Base-by-base conservation (phyloP, 2,113 vertebrate genomes). In the Dermatemys mawii region DNA sequence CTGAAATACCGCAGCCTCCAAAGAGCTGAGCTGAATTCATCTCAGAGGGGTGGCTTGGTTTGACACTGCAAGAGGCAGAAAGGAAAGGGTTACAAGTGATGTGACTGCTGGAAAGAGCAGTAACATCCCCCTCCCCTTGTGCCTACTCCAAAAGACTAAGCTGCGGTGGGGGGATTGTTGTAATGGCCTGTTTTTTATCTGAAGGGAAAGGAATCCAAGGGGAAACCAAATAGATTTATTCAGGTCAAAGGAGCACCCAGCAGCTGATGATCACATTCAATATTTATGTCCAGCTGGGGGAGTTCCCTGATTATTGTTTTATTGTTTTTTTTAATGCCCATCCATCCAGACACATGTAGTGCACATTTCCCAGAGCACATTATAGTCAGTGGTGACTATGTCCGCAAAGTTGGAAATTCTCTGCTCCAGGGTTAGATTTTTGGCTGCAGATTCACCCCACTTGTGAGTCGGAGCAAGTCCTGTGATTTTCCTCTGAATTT, bases 271-370 rank as follows among this genome's bases (percentile, higher is more conserved):
- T 38, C 78, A 32, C 49, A 86, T 81, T 95, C 94, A 95, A 90
- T 94, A 92, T 94, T 95, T 89, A 94, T 90, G 78, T 54, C 80
- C 92, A 90, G 89, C 92, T 95, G 89, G 87, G 83, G 78, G 48
- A 84, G 87, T 92, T 76, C 78, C 81, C 0, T 1, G 81, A 82
- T 86, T 90, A 35, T 44, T 67, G 24, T 4, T 21, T 19, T 19
- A 2, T 63, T 54, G 11, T 14, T 35, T 21, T 44, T 84, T 93
- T 87, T 89, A 79, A 67, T 41, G 24, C 22, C 82, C 89, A 16
- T 88, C 48, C 38, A 76, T 90, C 86, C 90, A 26, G 78, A 91
- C 80, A 48, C 54, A 51, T 41, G 54, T 50, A 88, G 89, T 51
- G 50, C 57, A 32, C 2, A 2, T 35, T 87, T 88, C 85, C 44